Evolutionary conservation across 2,113 vertebrate species (phyloP).

Genomic region (Sylvietta virens): DNA sequence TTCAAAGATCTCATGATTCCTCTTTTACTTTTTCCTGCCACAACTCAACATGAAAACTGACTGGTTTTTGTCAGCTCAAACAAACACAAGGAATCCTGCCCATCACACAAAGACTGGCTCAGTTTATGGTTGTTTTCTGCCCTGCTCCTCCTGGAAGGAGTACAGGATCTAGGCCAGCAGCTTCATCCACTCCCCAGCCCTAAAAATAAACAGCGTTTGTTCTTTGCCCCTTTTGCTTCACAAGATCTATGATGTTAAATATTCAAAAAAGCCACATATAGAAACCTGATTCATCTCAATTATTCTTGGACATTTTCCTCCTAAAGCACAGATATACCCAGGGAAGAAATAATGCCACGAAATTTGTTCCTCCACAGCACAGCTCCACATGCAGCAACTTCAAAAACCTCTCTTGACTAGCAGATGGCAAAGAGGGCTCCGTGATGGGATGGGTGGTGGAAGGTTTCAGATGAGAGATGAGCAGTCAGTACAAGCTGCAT

Average conservation of each 20-base stretch:
- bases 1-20: neutral
- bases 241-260: slow-evolving; percentile 47
- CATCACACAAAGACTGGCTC: neutral
- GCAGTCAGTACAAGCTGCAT: neutral
- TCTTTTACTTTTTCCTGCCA: neutral
- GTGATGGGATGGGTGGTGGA: neutral
- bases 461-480: slow-evolving; percentile 9
- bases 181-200: neutral
- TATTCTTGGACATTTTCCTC: slow-evolving; percentile 38
- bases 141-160: slow-evolving; percentile 4
- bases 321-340: neutral
- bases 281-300: slow-evolving; percentile 59
- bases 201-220: slow-evolving; percentile 29
- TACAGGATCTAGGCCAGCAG: slow-evolving; percentile 12
- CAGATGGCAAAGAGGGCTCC: neutral
- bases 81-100: neutral
- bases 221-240: slow-evolving; percentile 48
- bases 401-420: neutral
- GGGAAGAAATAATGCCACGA: neutral
- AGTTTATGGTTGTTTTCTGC: neutral
- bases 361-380: neutral
- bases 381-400: neutral
- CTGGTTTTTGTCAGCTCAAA: neutral
- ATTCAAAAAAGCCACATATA: slow-evolving; percentile 34
- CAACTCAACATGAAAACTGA: neutral